phyloP scores from a whole-genome alignment of 2,888 invertebrate genomes.

The Entomobrya multifasciata region DNA sequence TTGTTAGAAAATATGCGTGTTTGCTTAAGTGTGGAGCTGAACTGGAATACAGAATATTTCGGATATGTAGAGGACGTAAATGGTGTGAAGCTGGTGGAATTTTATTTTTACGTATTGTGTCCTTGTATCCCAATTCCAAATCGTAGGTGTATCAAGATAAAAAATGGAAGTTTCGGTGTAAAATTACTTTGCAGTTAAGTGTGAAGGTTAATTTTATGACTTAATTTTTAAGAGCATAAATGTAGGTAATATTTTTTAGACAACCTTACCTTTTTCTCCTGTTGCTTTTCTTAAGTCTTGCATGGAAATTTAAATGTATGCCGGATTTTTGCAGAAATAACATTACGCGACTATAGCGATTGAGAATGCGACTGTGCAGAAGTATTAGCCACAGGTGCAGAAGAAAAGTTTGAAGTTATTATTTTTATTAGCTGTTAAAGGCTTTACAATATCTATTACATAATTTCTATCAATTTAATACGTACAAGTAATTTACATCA shows the following conservation, averaged over 20 bases:
- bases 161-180: no score
- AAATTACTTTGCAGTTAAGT: constrained; percentile 21
- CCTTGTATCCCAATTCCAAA: no score
- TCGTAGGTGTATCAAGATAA: no score
- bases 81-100: no score
- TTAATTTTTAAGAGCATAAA: constrained; percentile 43
- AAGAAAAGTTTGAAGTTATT: not conserved
- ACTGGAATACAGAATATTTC: not conserved
- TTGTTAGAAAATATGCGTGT: not conserved
- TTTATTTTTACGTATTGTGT: no score
- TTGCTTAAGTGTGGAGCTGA: not conserved
- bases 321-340: no score
- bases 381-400: not conserved
- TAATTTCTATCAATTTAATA: constrained; percentile 34
- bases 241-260: not conserved
- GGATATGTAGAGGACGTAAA: no score
- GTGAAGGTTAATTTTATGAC: constrained; percentile 55
- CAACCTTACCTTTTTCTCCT: constrained; percentile 54
- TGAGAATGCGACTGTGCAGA: not conserved
- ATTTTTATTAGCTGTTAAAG: constrained; percentile 1
- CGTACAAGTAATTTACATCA: constrained; percentile 63
- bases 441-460: constrained; percentile 18
- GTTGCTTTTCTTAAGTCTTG: constrained; percentile 61
- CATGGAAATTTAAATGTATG: not conserved
- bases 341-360: not conserved